Conservation (phyloP, 2,113 vertebrate species). For the Cheilinus undulatus region DNA sequence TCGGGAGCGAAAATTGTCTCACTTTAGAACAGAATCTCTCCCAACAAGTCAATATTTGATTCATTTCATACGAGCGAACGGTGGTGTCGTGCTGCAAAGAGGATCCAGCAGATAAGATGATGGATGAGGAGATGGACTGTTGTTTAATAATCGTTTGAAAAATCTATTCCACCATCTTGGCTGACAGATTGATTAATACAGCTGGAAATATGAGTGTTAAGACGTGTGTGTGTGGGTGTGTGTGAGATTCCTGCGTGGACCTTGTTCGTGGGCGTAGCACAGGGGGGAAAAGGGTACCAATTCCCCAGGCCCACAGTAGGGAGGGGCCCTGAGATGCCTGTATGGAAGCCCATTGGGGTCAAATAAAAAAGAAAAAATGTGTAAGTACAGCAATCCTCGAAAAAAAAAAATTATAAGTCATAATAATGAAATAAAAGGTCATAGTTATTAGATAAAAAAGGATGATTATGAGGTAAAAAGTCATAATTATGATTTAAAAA, state of each 20-base stretch:
- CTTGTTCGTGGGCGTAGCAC: too few species aligned
- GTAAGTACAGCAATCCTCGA: too few species aligned
- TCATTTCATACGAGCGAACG: conserved; percentile 30
- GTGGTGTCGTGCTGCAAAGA: conserved; percentile 8
- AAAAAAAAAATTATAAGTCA: too few species aligned
- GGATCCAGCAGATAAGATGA: conserved; percentile 31
- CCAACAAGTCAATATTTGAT: conserved; percentile 86
- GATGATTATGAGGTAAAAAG: too few species aligned
- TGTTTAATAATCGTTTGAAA: conserved; percentile 32
- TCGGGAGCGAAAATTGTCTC: background rate
- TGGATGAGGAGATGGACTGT: conserved; percentile 33
- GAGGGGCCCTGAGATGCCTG: too few species aligned
- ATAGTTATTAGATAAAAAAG: too few species aligned
- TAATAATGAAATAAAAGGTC: too few species aligned
- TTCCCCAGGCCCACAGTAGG: too few species aligned
- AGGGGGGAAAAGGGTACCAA: too few species aligned
- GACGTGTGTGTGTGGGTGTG: background rate
- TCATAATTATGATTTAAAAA: too few species aligned
- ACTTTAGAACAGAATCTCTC: conserved; percentile 60
- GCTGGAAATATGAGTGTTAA: conserved; percentile 11
- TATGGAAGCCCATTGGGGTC: too few species aligned
- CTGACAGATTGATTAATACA: conserved; percentile 40
- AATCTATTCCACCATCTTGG: conserved; percentile 28
- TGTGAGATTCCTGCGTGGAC: background rate
- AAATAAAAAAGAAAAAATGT: too few species aligned